A percentile compares a stretch with the other conserved stretches of the same genome.
Conservation (phyloP, 2,888 invertebrate species). For the Amiota minor region DNA sequence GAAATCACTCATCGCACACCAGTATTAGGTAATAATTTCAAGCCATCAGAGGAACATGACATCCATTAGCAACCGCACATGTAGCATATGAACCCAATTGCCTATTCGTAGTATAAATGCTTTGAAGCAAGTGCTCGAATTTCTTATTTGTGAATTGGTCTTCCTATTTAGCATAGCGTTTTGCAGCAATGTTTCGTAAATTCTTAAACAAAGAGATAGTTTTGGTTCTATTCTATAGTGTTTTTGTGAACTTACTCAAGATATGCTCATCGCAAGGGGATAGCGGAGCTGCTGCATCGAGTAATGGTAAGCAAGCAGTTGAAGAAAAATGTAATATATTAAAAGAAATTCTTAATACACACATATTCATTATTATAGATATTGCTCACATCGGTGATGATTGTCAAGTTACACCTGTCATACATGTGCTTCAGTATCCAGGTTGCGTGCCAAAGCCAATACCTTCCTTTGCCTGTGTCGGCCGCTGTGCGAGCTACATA, state of each 20-base stretch:
- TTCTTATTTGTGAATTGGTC: constrained; percentile 30
- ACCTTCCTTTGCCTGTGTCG: constrained; percentile 93
- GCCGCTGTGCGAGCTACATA: constrained; percentile 91
- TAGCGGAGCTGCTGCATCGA: constrained; percentile 48
- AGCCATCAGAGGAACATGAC: constrained; percentile 44
- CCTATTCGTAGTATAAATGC: constrained; percentile 37
- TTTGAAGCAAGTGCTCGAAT: background rate
- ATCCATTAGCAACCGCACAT: constrained; percentile 38
- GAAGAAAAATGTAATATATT: too few relatives aligned
- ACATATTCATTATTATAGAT: constrained; percentile 49
- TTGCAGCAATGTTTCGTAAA: constrained; percentile 51
- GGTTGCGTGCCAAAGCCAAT: constrained; percentile 95
- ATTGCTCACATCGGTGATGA: constrained; percentile 78
- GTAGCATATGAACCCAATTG: background rate
- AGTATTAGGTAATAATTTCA: constrained; percentile 59
- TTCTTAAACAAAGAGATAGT: constrained; percentile 52
- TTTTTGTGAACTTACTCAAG: constrained; percentile 52
- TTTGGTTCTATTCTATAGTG: constrained; percentile 55
- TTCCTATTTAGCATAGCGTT: background rate
- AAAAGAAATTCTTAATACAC: too few relatives aligned
- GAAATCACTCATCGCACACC: constrained; percentile 28
- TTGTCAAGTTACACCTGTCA: constrained; percentile 92
- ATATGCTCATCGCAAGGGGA: constrained; percentile 55
- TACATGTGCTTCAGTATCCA: constrained; percentile 91
- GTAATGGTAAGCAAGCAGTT: constrained; percentile 54